phyloP scores from a whole-genome alignment of 2,797 vertebrate genomes.

The Heteromormyrus szaboi region DNA sequence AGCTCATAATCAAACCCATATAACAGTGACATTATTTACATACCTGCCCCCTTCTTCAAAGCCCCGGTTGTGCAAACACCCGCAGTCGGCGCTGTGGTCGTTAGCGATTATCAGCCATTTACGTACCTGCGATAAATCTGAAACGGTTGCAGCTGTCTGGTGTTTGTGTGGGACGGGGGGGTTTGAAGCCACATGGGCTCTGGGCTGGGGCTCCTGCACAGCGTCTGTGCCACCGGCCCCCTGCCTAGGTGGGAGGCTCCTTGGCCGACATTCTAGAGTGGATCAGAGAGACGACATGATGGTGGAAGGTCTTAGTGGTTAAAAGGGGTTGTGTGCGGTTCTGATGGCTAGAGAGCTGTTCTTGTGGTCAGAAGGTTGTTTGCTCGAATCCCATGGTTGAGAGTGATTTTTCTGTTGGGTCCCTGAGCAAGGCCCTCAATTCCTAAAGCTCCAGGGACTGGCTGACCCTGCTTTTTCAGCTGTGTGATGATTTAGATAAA shows the following conservation, averaged over 20 bases:
- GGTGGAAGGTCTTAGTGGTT: not conserved
- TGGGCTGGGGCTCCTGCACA: not conserved
- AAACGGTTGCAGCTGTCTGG: constrained; percentile 19
- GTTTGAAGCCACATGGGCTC: not conserved
- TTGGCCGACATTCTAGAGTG: not conserved
- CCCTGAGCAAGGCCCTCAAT: not conserved
- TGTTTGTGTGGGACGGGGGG: constrained; percentile 1
- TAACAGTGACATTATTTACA: constrained; percentile 20
- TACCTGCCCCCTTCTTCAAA: constrained; percentile 22
- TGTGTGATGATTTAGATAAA: not conserved
- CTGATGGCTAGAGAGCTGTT: not conserved
- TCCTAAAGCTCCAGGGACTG: not conserved
- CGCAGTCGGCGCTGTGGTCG: not conserved
- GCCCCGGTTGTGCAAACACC: constrained; percentile 16
- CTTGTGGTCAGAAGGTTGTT: not conserved
- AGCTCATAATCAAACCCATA: constrained; percentile 17
- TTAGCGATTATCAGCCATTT: constrained; percentile 20
- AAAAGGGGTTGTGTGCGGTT: not conserved
- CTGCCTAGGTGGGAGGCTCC: not conserved
- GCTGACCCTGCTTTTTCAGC: not conserved
- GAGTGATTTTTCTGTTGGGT: not conserved
- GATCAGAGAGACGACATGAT: not conserved
- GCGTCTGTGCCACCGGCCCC: not conserved
- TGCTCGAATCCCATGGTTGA: not conserved
- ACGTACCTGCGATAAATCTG: constrained; percentile 11